phyloP scores from a whole-genome alignment of 2,888 invertebrate genomes.

The Andrena bicolor region DNA sequence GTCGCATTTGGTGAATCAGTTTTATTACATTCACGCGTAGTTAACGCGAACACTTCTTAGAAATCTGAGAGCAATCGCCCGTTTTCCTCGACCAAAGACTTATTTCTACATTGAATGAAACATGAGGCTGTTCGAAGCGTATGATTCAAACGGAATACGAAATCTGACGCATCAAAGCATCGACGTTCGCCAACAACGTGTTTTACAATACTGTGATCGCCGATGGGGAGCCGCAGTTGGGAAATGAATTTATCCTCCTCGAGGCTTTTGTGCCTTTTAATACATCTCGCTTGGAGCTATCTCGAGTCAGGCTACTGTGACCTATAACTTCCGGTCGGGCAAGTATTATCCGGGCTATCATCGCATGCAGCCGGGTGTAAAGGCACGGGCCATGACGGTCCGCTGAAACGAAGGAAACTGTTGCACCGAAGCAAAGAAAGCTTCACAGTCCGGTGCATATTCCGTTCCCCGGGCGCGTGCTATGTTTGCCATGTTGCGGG shows the following conservation, averaged over 20 bases:
- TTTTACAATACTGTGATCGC: background rate
- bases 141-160: no score
- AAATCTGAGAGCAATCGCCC: background rate
- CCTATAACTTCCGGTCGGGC: conserved; percentile 64
- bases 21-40: background rate
- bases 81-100: background rate
- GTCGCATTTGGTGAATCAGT: background rate
- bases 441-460: conserved; percentile 54
- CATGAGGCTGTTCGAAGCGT: no score
- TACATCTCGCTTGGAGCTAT: conserved; percentile 42
- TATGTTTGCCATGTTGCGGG: conserved; percentile 23
- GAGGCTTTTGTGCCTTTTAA: conserved; percentile 27
- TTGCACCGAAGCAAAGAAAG: conserved; percentile 56
- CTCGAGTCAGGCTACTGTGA: conserved; percentile 47
- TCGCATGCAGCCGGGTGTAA: conserved; percentile 80
- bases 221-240: background rate
- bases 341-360: conserved; percentile 77
- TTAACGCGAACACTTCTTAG: background rate
- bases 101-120: background rate
- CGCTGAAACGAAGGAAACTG: conserved; percentile 59
- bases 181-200: background rate
- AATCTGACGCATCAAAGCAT: background rate
- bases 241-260: background rate
- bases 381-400: conserved; percentile 78
- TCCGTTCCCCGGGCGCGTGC: conserved; percentile 35